Evolutionary conservation across 2,888 invertebrate genomes (phyloP), one percentile per base, ranked within the genome.

Genomic region (Lithophane ornitopus): DNA sequence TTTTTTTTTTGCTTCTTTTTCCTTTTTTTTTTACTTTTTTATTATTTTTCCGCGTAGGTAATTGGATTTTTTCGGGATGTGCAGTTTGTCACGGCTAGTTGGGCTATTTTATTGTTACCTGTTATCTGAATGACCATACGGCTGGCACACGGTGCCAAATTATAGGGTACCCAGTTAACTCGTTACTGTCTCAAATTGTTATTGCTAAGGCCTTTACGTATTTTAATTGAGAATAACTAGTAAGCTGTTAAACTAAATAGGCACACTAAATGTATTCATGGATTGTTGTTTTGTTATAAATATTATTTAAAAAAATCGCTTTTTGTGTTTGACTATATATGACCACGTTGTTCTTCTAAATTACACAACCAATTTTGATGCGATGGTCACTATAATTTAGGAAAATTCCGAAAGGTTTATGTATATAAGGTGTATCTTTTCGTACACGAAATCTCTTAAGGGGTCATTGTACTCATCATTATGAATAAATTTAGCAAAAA

Each of bases 1-100:
- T 12, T 54, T 74, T 76, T 85, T 78, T 70, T 61, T n/a, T 14
- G 62, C 26, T 63, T 52, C 41, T 70, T 58, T 75, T 73, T 49
- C 11, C 39, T 54, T 73, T 76, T 74, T 87, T 85, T 77, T 34
- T 34, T 73, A n/a, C n/a, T n/a, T 83, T 88, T 88, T 88, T 87
- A 87, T 85, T 85, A 88, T 88, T 85, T 85, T 84, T 82, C 80
- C 81, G 73, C 82, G 84, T 77, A 79, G 81, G 80, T 88, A 88
- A 88, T 89, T 89, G 86, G 87, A 84, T 88, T 88, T 86, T 86
- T 88, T 89, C 77, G 73, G 82, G 72, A 78, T 76, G 71, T 81
- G 75, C 78, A 70, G 76, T 82, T 89, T 84, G 88, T 81, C 76
- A 86, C 65, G 85, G 78, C 85, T 82, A 84, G 88, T 88, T 88